These are phyloP conservation scores for Chromis chromis DNA, from an alignment of 2,797 vertebrate genomes.

Conservation along the genomic window DNA sequence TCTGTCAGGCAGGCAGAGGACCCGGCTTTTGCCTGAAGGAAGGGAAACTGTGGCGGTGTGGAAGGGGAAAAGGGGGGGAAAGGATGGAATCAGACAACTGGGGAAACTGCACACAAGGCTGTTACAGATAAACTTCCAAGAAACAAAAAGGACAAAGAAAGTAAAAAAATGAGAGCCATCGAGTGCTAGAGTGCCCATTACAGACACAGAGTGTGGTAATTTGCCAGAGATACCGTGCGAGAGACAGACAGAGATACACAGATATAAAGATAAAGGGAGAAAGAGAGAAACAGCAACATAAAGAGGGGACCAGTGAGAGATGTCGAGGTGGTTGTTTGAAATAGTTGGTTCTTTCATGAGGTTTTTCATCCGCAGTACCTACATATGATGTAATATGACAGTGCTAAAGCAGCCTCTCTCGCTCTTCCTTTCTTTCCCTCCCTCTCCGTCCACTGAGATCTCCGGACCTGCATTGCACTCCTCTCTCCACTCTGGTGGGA, in stretches of 20 bases:
- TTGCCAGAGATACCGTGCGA: constrained; percentile 30
- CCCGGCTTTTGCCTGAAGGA: constrained; percentile 44
- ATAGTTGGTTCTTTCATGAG: constrained; percentile 29
- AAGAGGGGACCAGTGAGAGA: constrained; percentile 13
- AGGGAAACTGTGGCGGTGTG: background rate
- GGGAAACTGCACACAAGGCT: constrained; percentile 55
- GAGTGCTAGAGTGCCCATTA: constrained; percentile 36
- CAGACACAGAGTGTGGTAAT: constrained; percentile 46
- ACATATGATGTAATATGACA: constrained; percentile 60
- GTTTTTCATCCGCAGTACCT: constrained; percentile 43
- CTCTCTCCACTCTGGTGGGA: constrained; percentile 63
- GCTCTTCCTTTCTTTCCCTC: constrained; percentile 15
- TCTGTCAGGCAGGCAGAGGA: constrained; percentile 65
- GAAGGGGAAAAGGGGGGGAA: background rate
- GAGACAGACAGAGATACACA: constrained; percentile 43
- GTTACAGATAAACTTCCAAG: constrained; percentile 55
- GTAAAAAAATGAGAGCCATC: constrained; percentile 47
- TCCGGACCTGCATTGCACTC: constrained; percentile 49
- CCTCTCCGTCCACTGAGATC: constrained; percentile 52
- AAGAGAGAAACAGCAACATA: constrained; percentile 25
- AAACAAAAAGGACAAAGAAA: constrained; percentile 59
- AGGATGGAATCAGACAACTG: constrained; percentile 62
- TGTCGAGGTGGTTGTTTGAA: constrained; percentile 50
- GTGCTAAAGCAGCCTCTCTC: constrained; percentile 20
- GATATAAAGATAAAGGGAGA: constrained; percentile 43